These are phyloP conservation scores for Pangasius sanitwongsei DNA, from an alignment of 2,797 vertebrate genomes.

Conservation along the genomic window DNA sequence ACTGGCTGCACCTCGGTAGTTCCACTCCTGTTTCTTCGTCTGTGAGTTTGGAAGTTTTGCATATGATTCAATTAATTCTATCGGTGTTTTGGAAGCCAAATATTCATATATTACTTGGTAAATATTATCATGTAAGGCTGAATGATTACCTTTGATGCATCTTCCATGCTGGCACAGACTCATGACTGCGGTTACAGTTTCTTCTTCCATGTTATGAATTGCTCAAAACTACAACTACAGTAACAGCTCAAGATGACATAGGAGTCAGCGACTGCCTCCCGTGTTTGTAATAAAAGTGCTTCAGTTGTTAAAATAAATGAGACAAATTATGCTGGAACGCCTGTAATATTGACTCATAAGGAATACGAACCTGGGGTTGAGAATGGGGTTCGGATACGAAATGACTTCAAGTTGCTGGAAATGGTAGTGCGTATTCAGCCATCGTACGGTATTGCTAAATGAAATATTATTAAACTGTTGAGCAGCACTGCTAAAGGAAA, in stretches of 20 bases:
- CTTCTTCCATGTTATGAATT: not conserved
- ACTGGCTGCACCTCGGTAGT: not conserved
- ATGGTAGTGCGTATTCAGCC: not conserved
- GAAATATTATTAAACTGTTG: slow-evolving; percentile 3
- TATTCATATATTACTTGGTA: not conserved
- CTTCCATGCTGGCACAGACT: not conserved
- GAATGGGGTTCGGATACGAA: not conserved
- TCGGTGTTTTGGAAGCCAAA: not conserved
- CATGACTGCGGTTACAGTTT: not conserved
- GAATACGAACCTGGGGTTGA: not conserved
- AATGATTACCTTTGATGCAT: not conserved
- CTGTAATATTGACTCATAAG: not conserved
- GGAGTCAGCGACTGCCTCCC: not conserved
- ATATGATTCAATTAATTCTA: not conserved
- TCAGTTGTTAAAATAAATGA: not conserved
- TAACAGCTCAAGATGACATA: not conserved
- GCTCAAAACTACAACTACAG: not conserved
- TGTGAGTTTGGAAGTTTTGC: not conserved
- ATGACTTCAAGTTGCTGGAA: not conserved
- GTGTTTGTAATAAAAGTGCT: not conserved
- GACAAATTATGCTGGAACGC: not conserved
- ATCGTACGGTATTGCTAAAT: not conserved
- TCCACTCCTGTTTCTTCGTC: not conserved
- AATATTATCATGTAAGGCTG: not conserved
- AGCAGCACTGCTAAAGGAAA: not conserved